phyloP scores from a whole-genome alignment of 1,140 invertebrate genomes.

The Pissodes strobi region DNA sequence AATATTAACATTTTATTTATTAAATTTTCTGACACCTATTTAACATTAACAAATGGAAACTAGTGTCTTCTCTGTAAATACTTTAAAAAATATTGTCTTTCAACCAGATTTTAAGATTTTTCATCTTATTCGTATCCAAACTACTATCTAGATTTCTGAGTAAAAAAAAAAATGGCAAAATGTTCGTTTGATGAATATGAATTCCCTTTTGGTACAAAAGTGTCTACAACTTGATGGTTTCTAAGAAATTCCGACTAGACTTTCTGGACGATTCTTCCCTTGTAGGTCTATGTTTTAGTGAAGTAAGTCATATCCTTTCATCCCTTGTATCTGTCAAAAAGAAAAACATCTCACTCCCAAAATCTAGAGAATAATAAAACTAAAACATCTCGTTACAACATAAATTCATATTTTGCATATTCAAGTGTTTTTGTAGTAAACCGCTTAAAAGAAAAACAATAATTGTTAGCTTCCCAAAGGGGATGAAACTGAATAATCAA shows the following conservation, averaged over 20 bases:
- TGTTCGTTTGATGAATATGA: too few relatives aligned
- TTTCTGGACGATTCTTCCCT: slow-evolving; percentile 14
- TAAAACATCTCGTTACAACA: slow-evolving; percentile 62
- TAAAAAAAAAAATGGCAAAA: too few relatives aligned
- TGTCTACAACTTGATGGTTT: slow-evolving; percentile 5
- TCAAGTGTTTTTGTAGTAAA: too few relatives aligned
- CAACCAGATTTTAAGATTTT: not conserved
- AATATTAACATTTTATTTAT: too few relatives aligned
- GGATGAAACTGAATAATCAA: too few relatives aligned
- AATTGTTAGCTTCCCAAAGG: too few relatives aligned
- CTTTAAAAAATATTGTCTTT: slow-evolving; percentile 9
- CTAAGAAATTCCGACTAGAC: not conserved
- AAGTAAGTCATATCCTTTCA: slow-evolving; percentile 60
- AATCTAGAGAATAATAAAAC: slow-evolving; percentile 28
- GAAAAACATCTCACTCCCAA: slow-evolving; percentile 60
- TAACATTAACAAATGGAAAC: not conserved
- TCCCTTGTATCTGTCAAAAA: slow-evolving; percentile 66
- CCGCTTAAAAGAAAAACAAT: too few relatives aligned
- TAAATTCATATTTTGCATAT: too few relatives aligned
- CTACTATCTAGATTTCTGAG: not conserved
- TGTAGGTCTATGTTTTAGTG: slow-evolving; percentile 16
- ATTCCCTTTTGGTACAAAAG: slow-evolving; percentile 2
- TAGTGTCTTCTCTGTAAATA: not conserved
- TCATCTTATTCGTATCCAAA: too few relatives aligned
- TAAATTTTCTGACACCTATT: too few relatives aligned